A percentile compares a stretch with the other conserved stretches of the same genome.
Evolutionary conservation across 2,113 vertebrate species (phyloP).

Genomic region (Channa maculata): DNA sequence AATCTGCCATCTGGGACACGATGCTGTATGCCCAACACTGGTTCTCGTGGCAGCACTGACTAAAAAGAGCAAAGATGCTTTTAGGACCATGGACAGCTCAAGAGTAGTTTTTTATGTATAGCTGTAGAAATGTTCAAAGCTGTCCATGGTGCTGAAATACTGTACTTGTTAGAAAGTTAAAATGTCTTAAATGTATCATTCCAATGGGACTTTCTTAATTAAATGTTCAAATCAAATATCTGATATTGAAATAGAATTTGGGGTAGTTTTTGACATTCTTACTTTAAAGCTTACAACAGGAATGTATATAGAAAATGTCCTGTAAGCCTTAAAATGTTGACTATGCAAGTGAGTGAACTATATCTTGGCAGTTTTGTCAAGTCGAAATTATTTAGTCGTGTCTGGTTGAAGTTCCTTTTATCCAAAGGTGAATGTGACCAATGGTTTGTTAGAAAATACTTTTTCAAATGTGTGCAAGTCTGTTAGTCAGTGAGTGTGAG

Average conservation of each 20-base stretch:
- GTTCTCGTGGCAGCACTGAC: background rate
- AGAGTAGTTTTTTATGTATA: background rate
- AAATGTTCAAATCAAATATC: background rate
- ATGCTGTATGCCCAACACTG: background rate
- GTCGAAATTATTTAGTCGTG: slow-evolving; percentile 26
- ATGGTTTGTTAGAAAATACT: slow-evolving; percentile 36
- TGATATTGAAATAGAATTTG: no score
- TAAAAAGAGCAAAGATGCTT: background rate
- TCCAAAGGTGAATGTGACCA: slow-evolving; percentile 55
- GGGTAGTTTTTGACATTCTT: no score
- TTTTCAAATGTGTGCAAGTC: slow-evolving; percentile 23
- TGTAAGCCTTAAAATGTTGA: background rate
- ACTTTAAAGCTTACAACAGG: no score
- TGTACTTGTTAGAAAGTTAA: background rate
- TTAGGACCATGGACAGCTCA: slow-evolving; percentile 36
- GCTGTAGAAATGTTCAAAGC: background rate
- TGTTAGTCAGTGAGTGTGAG: background rate
- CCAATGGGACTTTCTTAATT: background rate
- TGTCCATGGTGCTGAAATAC: slow-evolving; percentile 59
- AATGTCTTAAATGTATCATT: background rate
- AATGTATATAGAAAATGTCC: no score
- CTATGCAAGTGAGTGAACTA: slow-evolving; percentile 10
- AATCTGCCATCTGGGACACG: background rate
- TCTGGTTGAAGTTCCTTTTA: slow-evolving; percentile 35
- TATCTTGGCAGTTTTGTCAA: slow-evolving; percentile 37